A percentile compares a stretch with the other conserved stretches of the same genome.
phyloP scores from a whole-genome alignment of 2,797 vertebrate species.

The Anas flavirostris region DNA sequence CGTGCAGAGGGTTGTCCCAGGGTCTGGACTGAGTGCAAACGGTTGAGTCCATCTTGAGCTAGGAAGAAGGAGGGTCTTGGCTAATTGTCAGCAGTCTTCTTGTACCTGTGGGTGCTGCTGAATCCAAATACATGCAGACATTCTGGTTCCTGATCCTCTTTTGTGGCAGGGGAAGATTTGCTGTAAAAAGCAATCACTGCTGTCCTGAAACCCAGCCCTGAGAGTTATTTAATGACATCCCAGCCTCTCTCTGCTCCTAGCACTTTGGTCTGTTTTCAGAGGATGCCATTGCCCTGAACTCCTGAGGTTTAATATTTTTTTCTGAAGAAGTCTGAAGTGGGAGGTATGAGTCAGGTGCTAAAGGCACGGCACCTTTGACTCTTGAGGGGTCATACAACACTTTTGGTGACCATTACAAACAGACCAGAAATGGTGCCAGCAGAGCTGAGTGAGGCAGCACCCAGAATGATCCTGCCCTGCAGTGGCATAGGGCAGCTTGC shows the following conservation, averaged over 20 bases:
- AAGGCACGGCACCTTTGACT: background rate
- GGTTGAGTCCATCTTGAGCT: background rate
- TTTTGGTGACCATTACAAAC: background rate
- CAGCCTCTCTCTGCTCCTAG: background rate
- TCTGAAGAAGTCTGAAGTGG: background rate
- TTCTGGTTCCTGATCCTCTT: too few species aligned
- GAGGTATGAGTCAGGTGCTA: background rate
- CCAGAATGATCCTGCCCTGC: background rate
- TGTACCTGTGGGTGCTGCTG: background rate
- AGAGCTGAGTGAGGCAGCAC: background rate
- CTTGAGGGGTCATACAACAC: too few species aligned
- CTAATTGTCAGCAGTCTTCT: rapidly evolving
- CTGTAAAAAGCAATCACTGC: background rate
- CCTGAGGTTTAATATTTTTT: background rate
- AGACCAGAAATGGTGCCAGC: background rate
- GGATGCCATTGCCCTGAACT: background rate
- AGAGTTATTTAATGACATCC: background rate
- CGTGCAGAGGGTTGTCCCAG: background rate
- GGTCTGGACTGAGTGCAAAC: too few species aligned
- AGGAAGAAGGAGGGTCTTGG: background rate
- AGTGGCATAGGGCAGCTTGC: too few species aligned
- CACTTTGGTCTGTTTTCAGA: too few species aligned
- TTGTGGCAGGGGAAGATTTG: background rate
- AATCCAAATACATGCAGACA: background rate
- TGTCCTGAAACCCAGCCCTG: background rate